Conservation (phyloP, 1,140 invertebrate genomes). For the Venturia canescens region DNA sequence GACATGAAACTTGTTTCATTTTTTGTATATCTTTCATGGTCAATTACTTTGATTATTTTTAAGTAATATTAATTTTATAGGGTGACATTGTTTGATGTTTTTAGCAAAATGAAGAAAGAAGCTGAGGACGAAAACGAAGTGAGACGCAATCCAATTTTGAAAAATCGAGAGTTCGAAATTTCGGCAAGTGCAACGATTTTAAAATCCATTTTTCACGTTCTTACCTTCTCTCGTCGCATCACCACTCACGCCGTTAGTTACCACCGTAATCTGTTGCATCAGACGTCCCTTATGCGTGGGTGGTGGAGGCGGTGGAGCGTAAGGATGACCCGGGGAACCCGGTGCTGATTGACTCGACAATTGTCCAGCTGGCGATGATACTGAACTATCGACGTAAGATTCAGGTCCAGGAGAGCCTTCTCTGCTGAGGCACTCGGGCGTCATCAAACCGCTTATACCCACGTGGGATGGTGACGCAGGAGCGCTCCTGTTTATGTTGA, state of each 20-base stretch:
- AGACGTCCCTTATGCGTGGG: slow-evolving; percentile 76
- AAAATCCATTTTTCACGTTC: neutral
- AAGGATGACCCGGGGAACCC: slow-evolving; percentile 81
- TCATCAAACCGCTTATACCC: slow-evolving; percentile 88
- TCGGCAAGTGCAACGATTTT: neutral
- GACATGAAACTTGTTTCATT: neutral
- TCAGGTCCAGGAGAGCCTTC: slow-evolving; percentile 88
- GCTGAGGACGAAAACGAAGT: too few species aligned
- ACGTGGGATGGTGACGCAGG: slow-evolving; percentile 95
- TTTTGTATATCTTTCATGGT: too few species aligned
- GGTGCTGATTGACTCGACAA: slow-evolving; percentile 84
- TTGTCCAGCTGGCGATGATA: slow-evolving; percentile 77
- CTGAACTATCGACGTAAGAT: slow-evolving; percentile 78
- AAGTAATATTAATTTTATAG: too few species aligned
- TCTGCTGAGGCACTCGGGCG: slow-evolving; percentile 91
- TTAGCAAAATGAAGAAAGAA: too few species aligned
- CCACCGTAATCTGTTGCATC: slow-evolving; percentile 81
- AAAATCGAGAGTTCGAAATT: too few species aligned
- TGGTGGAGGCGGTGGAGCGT: slow-evolving; percentile 74
- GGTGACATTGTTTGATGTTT: too few species aligned
- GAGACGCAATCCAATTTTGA: too few species aligned
- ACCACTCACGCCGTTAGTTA: slow-evolving; percentile 80
- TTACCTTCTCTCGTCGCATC: slow-evolving; percentile 79
- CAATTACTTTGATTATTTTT: too few species aligned
- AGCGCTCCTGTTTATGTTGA: slow-evolving; percentile 84